Base-by-base conservation (phyloP, 2,113 vertebrate genomes). In the Seriola aureovittata region DNA sequence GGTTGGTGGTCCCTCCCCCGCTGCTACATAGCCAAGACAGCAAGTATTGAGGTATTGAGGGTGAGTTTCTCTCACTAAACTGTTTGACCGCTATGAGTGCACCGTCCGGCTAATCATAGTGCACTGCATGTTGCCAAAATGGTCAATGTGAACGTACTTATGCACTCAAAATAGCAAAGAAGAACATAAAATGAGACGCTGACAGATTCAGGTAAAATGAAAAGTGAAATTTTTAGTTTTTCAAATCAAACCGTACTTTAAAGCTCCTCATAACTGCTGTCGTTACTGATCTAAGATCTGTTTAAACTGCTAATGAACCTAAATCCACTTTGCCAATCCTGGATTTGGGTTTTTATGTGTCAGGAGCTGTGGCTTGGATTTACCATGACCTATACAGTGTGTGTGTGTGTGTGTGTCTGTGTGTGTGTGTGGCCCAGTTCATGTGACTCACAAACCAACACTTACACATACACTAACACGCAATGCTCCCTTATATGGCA, bases 361-460 rank as follows among this genome's bases (percentile, higher is more conserved):
- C 75, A 83, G 73, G 70, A 85, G 68, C 71, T 78, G 50, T 72
- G 62, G 62, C 62, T 21, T 4, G 42, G 57, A 69, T 86, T 88
- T 46, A 34, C 42, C 0, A 0, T 42, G 68, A 23, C 64, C 50
- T 78, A 55, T 60, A 23, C 29, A 25, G 54, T 2, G 29, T 29
- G 29, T 29, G 19, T 57, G 48, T 60, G 44, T 63, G 69, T 71
- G 48, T 60, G 60, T 44, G 64, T 36, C 10, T 25, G n/a, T 62
- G 55, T 54, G 50, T 58, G 54, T 71, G 48, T 25, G 29, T 62
- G 65, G 4, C 55, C 80, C 23, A 63, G 21, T 75, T 87, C 42
- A 79, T 74, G 77, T 86, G 85, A 90, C 66, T 85, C 78, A 50
- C 67, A 85, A 58, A 79, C 85, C 44, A 69, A 84, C 68, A 81